Evolutionary conservation across 2,888 invertebrate genomes (phyloP), one percentile per base, ranked within the genome.

Genomic region (Bursaphelenchus okinawaensis): DNA sequence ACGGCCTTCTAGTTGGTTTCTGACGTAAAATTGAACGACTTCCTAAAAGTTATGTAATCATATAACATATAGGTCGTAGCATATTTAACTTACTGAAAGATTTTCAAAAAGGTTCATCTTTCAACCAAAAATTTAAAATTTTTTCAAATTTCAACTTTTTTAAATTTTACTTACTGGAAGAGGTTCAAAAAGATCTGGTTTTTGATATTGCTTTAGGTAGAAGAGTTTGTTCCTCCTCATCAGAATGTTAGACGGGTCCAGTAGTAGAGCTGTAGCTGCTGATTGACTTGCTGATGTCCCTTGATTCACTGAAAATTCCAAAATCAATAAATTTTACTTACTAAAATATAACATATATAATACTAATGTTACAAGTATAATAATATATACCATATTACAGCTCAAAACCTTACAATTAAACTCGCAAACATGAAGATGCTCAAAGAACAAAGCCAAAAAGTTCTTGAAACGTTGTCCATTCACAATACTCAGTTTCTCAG

Each of bases 371-470:
- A 20, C 20, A 22, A 19, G 16, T 55, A n/a, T 4, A 12, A 28
- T 19, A 4, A 7, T 60, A 55, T 59, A n/a, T 19, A 29, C 23
- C 54, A 16, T 16, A 52, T 52, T 52, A 23, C 26, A 8, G 7
- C 6, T 12, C 26, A 27, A 16, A 12, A 3, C 2, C 71, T 65
- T 20, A 79, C 80, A 56, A 55, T 78, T 77, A 66, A 69, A 80
- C 51, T 80, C 73, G 59, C 80, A 81, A 24, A 70, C 67, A 56
- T 81, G 80, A 27, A 78, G 66, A 59, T 79, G 79, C 58, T 81
- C 77, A 63, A 70, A 80, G 59, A 70, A 70, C 0, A 76, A 70
- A 3, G 78, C 71, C 6, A 79, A 55, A 40, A 78, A 65, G 59
- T 78, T 66, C 1, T 75, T 70, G 26, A 79, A 70, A 31, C 71